Percentiles rank a stretch among this genome's conserved stretches.
These are phyloP conservation scores for Dusona sp. DNA, from an alignment of 2,888 invertebrate species.

Conservation along the genomic window DNA sequence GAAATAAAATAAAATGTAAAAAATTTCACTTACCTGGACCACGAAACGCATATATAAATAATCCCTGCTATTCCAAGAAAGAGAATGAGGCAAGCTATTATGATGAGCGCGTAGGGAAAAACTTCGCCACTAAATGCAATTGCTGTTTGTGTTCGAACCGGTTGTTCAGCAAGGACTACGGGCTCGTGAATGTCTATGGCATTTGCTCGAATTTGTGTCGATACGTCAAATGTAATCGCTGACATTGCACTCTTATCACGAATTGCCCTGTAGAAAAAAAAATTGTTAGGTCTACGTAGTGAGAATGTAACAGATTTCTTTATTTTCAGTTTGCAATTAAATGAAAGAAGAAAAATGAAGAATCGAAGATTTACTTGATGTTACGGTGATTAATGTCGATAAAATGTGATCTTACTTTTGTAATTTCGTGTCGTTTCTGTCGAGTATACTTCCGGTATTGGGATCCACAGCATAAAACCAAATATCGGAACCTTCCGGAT, in stretches of 20 bases:
- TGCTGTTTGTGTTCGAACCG: slow-evolving; percentile 86
- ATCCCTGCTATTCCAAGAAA: slow-evolving; percentile 95
- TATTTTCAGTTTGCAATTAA: background rate
- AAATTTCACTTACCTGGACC: slow-evolving; percentile 91
- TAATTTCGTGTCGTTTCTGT: slow-evolving; percentile 90
- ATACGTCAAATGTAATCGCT: slow-evolving; percentile 89
- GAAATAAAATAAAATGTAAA: background rate
- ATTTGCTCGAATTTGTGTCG: slow-evolving; percentile 89
- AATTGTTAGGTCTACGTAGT: too few species aligned
- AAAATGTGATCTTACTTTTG: slow-evolving; percentile 86
- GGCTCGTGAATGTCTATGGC: slow-evolving; percentile 89
- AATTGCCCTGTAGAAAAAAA: slow-evolving; percentile 84
- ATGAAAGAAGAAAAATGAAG: background rate
- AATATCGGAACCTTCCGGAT: slow-evolving; percentile 91
- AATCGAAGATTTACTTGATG: background rate
- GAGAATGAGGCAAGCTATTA: slow-evolving; percentile 95
- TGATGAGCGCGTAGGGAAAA: slow-evolving; percentile 95
- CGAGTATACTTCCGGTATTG: slow-evolving; percentile 89
- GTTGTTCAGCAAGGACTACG: slow-evolving; percentile 85
- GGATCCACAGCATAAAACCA: slow-evolving; percentile 96
- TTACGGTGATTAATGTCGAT: background rate
- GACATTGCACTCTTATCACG: slow-evolving; percentile 88
- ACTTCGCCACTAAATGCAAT: slow-evolving; percentile 88
- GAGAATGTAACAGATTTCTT: background rate
- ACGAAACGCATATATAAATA: slow-evolving; percentile 96